These are phyloP conservation scores for Dasyurus viverrinus DNA, from an alignment of 2,113 vertebrate species.

Conservation along the genomic window DNA sequence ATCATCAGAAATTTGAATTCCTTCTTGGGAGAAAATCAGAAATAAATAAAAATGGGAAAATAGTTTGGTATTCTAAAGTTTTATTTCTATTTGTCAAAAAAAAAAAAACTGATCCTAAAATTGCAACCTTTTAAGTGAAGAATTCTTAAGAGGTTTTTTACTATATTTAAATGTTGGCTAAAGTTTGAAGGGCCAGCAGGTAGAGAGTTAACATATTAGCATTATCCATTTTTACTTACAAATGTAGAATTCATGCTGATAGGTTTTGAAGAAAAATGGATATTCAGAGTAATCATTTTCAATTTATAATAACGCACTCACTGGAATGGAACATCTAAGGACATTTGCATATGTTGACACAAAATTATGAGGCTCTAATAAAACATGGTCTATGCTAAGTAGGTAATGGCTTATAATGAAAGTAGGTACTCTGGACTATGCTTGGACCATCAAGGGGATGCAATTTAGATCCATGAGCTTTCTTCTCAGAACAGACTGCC, in stretches of 20 bases:
- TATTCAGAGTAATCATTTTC: conserved; percentile 67
- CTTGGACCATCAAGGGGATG: conserved; percentile 22
- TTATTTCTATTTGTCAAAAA: not conserved
- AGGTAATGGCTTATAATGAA: conserved; percentile 37
- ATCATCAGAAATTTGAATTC: not conserved
- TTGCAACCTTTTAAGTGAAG: not conserved
- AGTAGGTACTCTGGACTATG: not conserved
- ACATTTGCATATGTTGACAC: conserved; percentile 69
- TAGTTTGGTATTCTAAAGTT: not conserved
- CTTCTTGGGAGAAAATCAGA: not conserved
- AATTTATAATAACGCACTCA: conserved; percentile 64
- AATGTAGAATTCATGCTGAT: conserved; percentile 61
- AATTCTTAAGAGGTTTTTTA: not conserved
- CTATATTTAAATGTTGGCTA: not conserved
- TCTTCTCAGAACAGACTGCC: not conserved
- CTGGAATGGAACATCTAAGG: conserved; percentile 69
- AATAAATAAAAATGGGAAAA: not conserved
- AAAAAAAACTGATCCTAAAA: not conserved
- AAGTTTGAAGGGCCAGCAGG: not conserved
- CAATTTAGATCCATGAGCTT: conserved; percentile 3
- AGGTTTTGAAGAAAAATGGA: conserved; percentile 67
- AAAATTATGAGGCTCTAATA: conserved; percentile 66
- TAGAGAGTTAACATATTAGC: conserved; percentile 58
- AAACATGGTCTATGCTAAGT: conserved; percentile 61
- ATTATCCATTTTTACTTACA: conserved; percentile 56